phyloP scores from a whole-genome alignment of 2,797 vertebrate species.

The Leptatherina wallacei region DNA sequence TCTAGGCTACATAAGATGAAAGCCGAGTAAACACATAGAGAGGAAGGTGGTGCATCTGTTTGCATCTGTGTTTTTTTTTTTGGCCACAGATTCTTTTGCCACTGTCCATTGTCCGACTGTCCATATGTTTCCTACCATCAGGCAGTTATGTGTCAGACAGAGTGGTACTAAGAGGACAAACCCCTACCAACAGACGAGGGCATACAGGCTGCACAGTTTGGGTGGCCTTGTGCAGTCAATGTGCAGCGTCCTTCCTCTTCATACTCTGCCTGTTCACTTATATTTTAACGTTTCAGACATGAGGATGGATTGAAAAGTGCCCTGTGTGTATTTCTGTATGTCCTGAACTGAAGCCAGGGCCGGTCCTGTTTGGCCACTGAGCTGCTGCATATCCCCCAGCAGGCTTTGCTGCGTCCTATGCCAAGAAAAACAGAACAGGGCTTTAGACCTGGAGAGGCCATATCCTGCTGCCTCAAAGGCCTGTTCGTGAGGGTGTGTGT shows the following conservation, averaged over 20 bases:
- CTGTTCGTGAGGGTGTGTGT: slow-evolving; percentile 2
- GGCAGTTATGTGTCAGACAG: slow-evolving; percentile 49
- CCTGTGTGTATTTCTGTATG: slow-evolving; percentile 39
- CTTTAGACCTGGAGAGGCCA: slow-evolving; percentile 70
- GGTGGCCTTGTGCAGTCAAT: slow-evolving; percentile 50
- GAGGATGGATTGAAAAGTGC: slow-evolving; percentile 44
- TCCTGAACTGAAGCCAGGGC: slow-evolving; percentile 24
- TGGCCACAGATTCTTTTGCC: slow-evolving; percentile 23
- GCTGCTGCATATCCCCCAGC: slow-evolving; percentile 56
- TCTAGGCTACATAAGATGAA: slow-evolving; percentile 3
- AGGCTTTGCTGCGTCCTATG: slow-evolving; percentile 56
- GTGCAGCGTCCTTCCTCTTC: slow-evolving; percentile 58
- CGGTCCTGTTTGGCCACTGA: slow-evolving; percentile 44
- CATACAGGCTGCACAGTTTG: slow-evolving; percentile 14
- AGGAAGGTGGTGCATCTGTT: slow-evolving; percentile 24
- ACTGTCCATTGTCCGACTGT: slow-evolving; percentile 67
- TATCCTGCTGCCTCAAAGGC: slow-evolving; percentile 65
- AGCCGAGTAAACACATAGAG: slow-evolving; percentile 1
- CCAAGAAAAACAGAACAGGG: slow-evolving; percentile 70
- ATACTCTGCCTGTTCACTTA: slow-evolving; percentile 11
- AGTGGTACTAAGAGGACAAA: slow-evolving; percentile 30
- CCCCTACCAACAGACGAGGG: slow-evolving; percentile 48
- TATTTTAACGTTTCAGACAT: slow-evolving; percentile 33
- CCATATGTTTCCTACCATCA: slow-evolving; percentile 76
- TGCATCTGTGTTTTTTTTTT: slow-evolving; percentile 21